Evolutionary conservation across 2,113 vertebrate species (phyloP).

Genomic region (Tichodroma muraria): DNA sequence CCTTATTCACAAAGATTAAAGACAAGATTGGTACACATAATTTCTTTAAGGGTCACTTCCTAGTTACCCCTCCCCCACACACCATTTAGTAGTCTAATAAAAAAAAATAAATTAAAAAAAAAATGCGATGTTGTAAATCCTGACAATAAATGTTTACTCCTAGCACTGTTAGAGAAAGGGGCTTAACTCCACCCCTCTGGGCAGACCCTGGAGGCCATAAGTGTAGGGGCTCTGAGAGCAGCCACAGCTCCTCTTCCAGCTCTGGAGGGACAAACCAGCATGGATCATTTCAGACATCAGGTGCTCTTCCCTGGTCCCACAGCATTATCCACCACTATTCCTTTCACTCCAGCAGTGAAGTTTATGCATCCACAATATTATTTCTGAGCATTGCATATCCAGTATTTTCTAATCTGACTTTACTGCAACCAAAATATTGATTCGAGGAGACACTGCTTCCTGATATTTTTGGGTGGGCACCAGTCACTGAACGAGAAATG

Average conservation of each 20-base stretch:
- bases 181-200: background rate
- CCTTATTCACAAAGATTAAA: background rate
- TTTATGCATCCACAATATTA: background rate
- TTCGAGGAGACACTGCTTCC: background rate
- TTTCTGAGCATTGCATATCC: background rate
- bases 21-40: background rate
- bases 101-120: background rate
- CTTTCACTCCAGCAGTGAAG: background rate
- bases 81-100: background rate
- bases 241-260: background rate
- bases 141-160: background rate
- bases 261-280: background rate
- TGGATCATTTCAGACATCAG: fast-evolving
- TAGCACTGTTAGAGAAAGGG: background rate
- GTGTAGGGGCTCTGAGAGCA: background rate
- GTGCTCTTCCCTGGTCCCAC: background rate
- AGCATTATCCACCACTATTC: background rate
- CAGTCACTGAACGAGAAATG: background rate
- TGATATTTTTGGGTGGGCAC: background rate
- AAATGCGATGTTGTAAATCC: background rate
- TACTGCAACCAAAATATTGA: background rate
- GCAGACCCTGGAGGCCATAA: fast-evolving
- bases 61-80: background rate
- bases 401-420: background rate
- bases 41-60: background rate